Evolutionary conservation across 92 coral and sea anemone species (phyloP).

Genomic region (Epizoanthus stellaris): DNA sequence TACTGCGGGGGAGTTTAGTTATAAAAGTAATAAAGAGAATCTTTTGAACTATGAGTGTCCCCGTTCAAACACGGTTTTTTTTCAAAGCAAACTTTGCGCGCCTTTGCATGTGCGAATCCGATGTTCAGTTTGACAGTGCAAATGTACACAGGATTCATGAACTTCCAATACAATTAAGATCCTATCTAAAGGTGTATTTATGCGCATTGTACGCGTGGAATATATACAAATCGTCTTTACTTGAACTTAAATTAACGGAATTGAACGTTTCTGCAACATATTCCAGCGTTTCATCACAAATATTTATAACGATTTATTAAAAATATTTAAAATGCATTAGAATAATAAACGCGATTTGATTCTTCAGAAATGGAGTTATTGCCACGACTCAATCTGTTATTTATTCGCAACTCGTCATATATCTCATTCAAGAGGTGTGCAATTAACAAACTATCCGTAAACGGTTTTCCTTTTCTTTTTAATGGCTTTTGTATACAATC

Average conservation of each 20-base stretch:
- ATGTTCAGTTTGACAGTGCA: slow-evolving; percentile 17
- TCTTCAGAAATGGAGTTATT: neutral
- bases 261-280: neutral
- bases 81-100: slow-evolving; percentile 6
- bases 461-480: slow-evolving; percentile 5
- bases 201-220: neutral
- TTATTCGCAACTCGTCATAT: neutral
- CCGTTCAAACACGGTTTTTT: neutral
- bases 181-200: slow-evolving; percentile 26
- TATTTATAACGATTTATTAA: neutral
- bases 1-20: neutral
- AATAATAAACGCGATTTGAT: neutral
- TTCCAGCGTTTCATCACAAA: neutral
- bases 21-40: neutral
- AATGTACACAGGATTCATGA: slow-evolving; percentile 13
- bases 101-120: neutral
- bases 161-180: slow-evolving; percentile 33
- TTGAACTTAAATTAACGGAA: neutral
- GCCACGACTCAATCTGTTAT: neutral
- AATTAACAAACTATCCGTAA: slow-evolving; percentile 1
- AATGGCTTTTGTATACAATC: slow-evolving; percentile 8
- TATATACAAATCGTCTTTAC: neutral
- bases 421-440: slow-evolving; percentile 5
- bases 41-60: neutral
- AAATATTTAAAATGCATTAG: neutral